phyloP scores from a whole-genome alignment of 1,140 invertebrate species.

The Charaxes varanes region DNA sequence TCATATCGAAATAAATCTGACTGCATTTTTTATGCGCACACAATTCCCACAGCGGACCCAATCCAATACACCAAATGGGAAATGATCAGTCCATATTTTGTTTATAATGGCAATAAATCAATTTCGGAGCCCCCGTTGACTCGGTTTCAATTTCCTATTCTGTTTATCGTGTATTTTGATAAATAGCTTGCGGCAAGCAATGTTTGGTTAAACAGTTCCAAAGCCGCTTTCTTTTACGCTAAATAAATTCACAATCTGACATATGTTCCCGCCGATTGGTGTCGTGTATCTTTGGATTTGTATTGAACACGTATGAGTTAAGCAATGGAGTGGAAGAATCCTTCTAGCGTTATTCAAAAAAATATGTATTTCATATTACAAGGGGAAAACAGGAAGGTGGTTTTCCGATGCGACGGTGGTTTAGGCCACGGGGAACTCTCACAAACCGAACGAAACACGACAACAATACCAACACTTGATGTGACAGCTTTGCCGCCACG shows the following conservation, averaged over 20 bases:
- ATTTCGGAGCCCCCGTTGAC: slow-evolving; percentile 56
- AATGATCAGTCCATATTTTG: slow-evolving; percentile 68
- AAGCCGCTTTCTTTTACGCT: slow-evolving; percentile 48
- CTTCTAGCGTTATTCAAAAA: too few species aligned
- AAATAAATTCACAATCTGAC: slow-evolving; percentile 63
- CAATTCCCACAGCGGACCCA: slow-evolving; percentile 33
- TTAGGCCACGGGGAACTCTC: too few species aligned
- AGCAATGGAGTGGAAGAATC: too few species aligned
- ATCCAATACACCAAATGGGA: slow-evolving; percentile 57
- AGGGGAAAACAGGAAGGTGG: too few species aligned
- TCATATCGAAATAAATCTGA: too few species aligned
- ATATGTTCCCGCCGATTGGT: slow-evolving; percentile 59
- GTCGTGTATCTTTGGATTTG: slow-evolving; percentile 59
- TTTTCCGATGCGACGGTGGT: too few species aligned
- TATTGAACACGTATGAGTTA: too few species aligned
- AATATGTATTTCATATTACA: too few species aligned
- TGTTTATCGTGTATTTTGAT: slow-evolving; percentile 68
- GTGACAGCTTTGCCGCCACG: too few species aligned
- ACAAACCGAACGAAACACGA: too few species aligned
- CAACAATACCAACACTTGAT: too few species aligned
- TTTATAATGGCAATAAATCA: slow-evolving; percentile 69
- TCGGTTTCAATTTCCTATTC: slow-evolving; percentile 68
- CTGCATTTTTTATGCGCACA: background rate
- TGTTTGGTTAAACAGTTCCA: slow-evolving; percentile 43
- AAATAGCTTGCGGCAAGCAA: slow-evolving; percentile 52